Percentiles rank a stretch among this genome's conserved stretches.
Conservation (phyloP, 2,888 invertebrate genomes). For the Drosophila diplacantha region DNA sequence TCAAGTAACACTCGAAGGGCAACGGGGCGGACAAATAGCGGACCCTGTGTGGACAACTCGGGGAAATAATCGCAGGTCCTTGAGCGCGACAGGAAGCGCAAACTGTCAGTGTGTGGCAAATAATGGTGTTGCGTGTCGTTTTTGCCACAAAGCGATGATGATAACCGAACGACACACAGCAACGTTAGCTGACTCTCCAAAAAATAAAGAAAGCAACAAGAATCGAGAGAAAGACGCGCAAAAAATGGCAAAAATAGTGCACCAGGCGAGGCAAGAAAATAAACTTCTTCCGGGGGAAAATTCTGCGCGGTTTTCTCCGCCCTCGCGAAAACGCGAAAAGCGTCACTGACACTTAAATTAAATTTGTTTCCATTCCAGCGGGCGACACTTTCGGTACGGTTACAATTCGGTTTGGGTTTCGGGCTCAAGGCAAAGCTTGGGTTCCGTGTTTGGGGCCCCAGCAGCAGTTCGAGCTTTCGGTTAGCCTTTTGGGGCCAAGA, state of each 20-base stretch:
- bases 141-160: slow-evolving; percentile 57
- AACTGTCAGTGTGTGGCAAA: slow-evolving; percentile 69
- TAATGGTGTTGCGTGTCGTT: slow-evolving; percentile 70
- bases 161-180: slow-evolving; percentile 46
- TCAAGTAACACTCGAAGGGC: slow-evolving; percentile 59
- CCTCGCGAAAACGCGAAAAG: slow-evolving; percentile 46
- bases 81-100: slow-evolving; percentile 51
- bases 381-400: slow-evolving; percentile 62
- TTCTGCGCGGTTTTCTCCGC: slow-evolving; percentile 14
- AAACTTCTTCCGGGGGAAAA: slow-evolving; percentile 36
- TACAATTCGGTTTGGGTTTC: slow-evolving; percentile 23
- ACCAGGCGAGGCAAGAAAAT: slow-evolving; percentile 29
- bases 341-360: slow-evolving; percentile 70
- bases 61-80: slow-evolving; percentile 22
- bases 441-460: slow-evolving; percentile 4
- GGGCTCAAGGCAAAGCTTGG: slow-evolving; percentile 8
- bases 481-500: slow-evolving; percentile 34
- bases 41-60: slow-evolving; percentile 44
- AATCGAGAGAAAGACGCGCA: slow-evolving; percentile 25
- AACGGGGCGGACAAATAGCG: slow-evolving; percentile 43
- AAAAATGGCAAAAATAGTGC: slow-evolving; percentile 12
- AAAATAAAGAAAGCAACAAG: slow-evolving; percentile 4
- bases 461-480: neutral
- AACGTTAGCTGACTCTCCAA: slow-evolving; percentile 39
- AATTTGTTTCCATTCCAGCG: slow-evolving; percentile 65